A percentile compares a stretch with the other conserved stretches of the same genome.
Conservation (phyloP, 2,888 invertebrate species). For the Drosophila anomalata region DNA sequence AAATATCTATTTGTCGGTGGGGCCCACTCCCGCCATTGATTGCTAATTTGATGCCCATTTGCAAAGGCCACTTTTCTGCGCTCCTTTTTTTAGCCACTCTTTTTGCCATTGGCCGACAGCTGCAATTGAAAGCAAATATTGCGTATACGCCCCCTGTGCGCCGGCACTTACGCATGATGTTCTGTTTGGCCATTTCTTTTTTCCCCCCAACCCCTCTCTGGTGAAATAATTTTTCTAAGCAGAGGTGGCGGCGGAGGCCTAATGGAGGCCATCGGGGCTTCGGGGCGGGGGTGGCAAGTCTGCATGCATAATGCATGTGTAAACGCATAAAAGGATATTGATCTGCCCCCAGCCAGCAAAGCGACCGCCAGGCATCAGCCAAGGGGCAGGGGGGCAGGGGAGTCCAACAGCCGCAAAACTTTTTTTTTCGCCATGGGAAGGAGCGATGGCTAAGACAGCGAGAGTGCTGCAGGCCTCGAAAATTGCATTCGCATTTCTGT, state of each 20-base stretch:
- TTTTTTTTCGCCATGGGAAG: conserved; percentile 51
- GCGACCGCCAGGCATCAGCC: conserved; percentile 71
- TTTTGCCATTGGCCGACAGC: conserved; percentile 60
- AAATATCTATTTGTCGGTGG: conserved; percentile 61
- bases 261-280: conserved; percentile 9
- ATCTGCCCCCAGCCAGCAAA: conserved; percentile 73
- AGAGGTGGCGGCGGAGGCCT: conserved; percentile 31
- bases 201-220: conserved; percentile 20
- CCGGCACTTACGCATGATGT: conserved; percentile 68
- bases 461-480: conserved; percentile 60
- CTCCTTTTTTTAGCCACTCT: conserved; percentile 10
- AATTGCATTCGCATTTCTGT: conserved; percentile 61
- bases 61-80: conserved; percentile 19
- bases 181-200: conserved; percentile 63
- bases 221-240: conserved; percentile 71
- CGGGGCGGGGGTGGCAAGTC: conserved; percentile 21
- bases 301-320: conserved; percentile 46
- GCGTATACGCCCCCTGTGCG: conserved; percentile 67
- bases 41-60: conserved; percentile 65
- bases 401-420: conserved; percentile 61
- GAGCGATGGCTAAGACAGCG: conserved; percentile 60
- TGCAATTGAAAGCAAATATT: conserved; percentile 77
- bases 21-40: conserved; percentile 50
- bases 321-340: conserved; percentile 79
- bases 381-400: background rate